These are phyloP conservation scores for Semaprochilodus insignis DNA, from an alignment of 2,797 vertebrate genomes.

Conservation along the genomic window DNA sequence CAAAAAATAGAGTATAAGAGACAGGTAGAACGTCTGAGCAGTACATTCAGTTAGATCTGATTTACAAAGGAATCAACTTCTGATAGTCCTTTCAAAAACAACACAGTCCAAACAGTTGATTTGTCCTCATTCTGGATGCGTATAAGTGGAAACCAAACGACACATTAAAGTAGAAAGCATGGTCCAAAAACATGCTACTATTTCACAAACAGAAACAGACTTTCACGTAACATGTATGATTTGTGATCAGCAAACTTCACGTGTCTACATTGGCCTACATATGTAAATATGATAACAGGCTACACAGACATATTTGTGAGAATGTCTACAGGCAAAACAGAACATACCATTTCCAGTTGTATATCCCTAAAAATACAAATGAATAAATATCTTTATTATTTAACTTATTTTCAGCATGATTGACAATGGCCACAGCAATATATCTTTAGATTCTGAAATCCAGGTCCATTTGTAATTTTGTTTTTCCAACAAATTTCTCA, in stretches of 20 bases:
- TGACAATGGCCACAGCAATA: conserved; percentile 38
- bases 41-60: conserved; percentile 42
- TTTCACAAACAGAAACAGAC: background rate
- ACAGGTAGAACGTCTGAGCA: conserved; percentile 11
- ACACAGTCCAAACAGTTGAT: conserved; percentile 24
- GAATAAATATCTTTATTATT: conserved; percentile 53
- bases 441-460: conserved; percentile 30
- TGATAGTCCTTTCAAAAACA: conserved; percentile 38
- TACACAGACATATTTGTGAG: conserved; percentile 18
- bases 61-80: conserved; percentile 21
- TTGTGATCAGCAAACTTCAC: background rate
- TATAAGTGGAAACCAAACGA: conserved; percentile 43
- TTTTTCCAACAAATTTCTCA: conserved; percentile 24
- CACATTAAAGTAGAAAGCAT: conserved; percentile 44
- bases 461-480: conserved; percentile 5
- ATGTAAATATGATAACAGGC: background rate
- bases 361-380: conserved; percentile 72
- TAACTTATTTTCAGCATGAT: conserved; percentile 66
- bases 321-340: conserved; percentile 10
- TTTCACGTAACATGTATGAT: background rate
- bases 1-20: conserved; percentile 43
- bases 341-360: conserved; percentile 48
- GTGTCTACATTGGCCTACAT: conserved; percentile 4
- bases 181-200: conserved; percentile 33
- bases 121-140: conserved; percentile 44